These are phyloP conservation scores for Pogona vitticeps DNA, from an alignment of 2,113 vertebrate species.

Conservation along the genomic window DNA sequence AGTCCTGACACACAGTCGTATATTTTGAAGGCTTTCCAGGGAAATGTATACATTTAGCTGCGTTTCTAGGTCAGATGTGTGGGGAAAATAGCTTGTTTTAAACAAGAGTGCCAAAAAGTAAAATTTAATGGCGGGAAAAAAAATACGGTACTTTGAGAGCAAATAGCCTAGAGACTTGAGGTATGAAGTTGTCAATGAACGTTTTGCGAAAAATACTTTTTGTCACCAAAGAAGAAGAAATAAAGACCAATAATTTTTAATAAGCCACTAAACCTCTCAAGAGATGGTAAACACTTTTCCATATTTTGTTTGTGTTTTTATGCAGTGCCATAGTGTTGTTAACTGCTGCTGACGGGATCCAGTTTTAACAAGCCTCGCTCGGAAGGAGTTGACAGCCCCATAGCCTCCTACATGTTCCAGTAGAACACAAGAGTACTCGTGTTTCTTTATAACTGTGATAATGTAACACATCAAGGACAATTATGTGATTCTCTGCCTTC, in stretches of 20 bases:
- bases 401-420: background rate
- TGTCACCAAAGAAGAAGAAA: slow-evolving; percentile 45
- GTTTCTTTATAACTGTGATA: background rate
- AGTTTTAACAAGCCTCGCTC: slow-evolving; percentile 48
- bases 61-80: slow-evolving; percentile 61
- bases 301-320: slow-evolving; percentile 65
- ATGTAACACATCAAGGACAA: background rate
- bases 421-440: background rate
- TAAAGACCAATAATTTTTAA: slow-evolving; percentile 72
- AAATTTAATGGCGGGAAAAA: slow-evolving; percentile 60
- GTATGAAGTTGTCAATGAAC: slow-evolving; percentile 17
- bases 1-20: slow-evolving; percentile 5
- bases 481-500: background rate
- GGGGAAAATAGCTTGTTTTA: slow-evolving; percentile 56
- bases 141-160: slow-evolving; percentile 66
- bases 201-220: slow-evolving; percentile 50
- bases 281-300: slow-evolving; percentile 67
- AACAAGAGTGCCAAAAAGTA: slow-evolving; percentile 53
- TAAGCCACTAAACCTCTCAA: slow-evolving; percentile 68
- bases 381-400: background rate
- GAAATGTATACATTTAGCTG: slow-evolving; percentile 51
- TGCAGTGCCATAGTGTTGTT: slow-evolving; percentile 31
- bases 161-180: slow-evolving; percentile 47
- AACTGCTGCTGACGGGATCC: slow-evolving; percentile 53
- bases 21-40: slow-evolving; percentile 55